phyloP scores from a whole-genome alignment of 2,113 vertebrate genomes.

The Hymenochirus boettgeri region DNA sequence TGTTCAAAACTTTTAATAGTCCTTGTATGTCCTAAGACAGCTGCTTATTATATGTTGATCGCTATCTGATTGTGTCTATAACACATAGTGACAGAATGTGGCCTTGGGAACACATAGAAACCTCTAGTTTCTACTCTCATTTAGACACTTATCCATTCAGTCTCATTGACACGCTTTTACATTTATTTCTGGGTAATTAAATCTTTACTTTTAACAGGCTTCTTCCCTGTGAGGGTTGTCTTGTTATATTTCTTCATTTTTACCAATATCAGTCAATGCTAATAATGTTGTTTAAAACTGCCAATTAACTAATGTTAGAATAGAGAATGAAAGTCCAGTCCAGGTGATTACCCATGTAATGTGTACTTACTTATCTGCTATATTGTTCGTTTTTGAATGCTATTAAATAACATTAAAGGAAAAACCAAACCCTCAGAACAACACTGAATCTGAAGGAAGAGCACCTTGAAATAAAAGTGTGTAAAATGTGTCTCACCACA shows the following conservation, averaged over 20 bases:
- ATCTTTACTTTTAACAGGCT: slow-evolving; percentile 24
- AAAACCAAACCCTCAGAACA: no score
- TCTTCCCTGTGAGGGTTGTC: slow-evolving; percentile 4
- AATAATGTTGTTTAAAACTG: neutral
- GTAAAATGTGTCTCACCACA: no score
- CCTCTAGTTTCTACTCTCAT: slow-evolving; percentile 19
- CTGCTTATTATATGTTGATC: slow-evolving; percentile 30
- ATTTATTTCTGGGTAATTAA: slow-evolving; percentile 39
- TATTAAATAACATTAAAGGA: no score
- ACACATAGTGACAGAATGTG: slow-evolving; percentile 21
- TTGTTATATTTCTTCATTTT: slow-evolving; percentile 20
- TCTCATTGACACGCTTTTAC: no score
- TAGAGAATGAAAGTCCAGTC: no score
- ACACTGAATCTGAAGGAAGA: no score
- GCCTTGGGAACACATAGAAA: slow-evolving; percentile 23
- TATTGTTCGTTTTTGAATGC: no score
- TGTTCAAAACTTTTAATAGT: slow-evolving; percentile 32
- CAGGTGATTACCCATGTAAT: no score
- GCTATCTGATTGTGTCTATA: slow-evolving; percentile 10
- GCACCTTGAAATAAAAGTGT: no score
- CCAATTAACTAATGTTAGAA: no score
- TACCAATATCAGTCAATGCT: slow-evolving; percentile 12
- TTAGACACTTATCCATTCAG: slow-evolving; percentile 25
- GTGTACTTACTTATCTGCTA: no score
- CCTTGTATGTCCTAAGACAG: slow-evolving; percentile 16